phyloP scores from a whole-genome alignment of 2,797 vertebrate species.

The Leptatherina wallacei region DNA sequence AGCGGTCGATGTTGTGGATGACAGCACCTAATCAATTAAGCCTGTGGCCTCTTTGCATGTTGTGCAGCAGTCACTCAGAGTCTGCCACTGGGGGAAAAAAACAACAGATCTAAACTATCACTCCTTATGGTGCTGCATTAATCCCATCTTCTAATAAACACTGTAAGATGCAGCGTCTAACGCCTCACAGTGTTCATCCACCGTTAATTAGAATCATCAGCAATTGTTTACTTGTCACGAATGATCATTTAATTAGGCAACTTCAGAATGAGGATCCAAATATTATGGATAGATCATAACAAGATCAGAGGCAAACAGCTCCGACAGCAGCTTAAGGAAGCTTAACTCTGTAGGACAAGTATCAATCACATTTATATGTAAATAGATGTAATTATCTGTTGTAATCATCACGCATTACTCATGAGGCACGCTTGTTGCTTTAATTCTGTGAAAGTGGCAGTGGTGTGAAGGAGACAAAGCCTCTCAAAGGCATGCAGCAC shows the following conservation, averaged over 20 bases:
- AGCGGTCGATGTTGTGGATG: slow-evolving; percentile 52
- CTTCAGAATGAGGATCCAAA: slow-evolving; percentile 69
- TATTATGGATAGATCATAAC: slow-evolving; percentile 68
- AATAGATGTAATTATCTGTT: slow-evolving; percentile 73
- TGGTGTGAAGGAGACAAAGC: slow-evolving; percentile 56
- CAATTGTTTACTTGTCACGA: slow-evolving; percentile 68
- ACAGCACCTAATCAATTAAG: slow-evolving; percentile 65
- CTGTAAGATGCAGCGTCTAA: slow-evolving; percentile 31
- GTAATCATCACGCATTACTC: slow-evolving; percentile 63
- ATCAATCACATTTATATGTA: slow-evolving; percentile 76
- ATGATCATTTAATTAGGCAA: slow-evolving; percentile 74
- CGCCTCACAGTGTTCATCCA: slow-evolving; percentile 37
- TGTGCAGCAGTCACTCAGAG: slow-evolving; percentile 33
- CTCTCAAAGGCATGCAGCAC: slow-evolving; percentile 8
- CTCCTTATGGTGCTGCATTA: slow-evolving; percentile 37
- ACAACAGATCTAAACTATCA: neutral
- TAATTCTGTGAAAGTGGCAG: slow-evolving; percentile 45
- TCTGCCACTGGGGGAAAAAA: slow-evolving; percentile 12
- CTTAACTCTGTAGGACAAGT: slow-evolving; percentile 53
- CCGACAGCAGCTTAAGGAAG: slow-evolving; percentile 53
- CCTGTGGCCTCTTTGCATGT: slow-evolving; percentile 28
- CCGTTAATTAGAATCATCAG: slow-evolving; percentile 68
- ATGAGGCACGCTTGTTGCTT: slow-evolving; percentile 40
- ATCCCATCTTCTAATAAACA: slow-evolving; percentile 66
- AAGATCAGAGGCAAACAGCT: slow-evolving; percentile 53